Percentiles rank a stretch among this genome's conserved stretches.
phyloP scores from a whole-genome alignment of 2,113 vertebrate genomes.

The Bujurquina vittata region DNA sequence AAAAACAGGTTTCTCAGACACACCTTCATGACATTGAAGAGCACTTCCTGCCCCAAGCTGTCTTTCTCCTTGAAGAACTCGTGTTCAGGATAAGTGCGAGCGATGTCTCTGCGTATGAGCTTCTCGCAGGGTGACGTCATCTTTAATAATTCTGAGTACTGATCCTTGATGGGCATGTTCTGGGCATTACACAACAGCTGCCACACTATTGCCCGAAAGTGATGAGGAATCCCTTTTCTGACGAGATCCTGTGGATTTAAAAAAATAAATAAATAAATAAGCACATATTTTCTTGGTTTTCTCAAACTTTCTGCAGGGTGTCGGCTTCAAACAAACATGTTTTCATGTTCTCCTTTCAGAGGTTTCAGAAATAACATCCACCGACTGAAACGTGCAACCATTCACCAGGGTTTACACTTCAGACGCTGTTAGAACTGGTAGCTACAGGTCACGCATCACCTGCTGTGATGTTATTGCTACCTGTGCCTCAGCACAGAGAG shows the following conservation, averaged over 20 bases:
- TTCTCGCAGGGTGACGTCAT: slow-evolving; percentile 99
- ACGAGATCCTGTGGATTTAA: slow-evolving; percentile 93
- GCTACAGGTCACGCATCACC: no score
- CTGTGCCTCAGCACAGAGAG: no score
- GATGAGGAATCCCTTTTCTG: slow-evolving; percentile 96
- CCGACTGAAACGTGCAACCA: neutral
- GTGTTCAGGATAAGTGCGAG: slow-evolving; percentile 97
- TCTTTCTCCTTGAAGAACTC: slow-evolving; percentile 99
- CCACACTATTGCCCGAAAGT: slow-evolving; percentile 98
- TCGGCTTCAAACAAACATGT: neutral
- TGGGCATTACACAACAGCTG: slow-evolving; percentile 95
- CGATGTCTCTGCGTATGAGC: slow-evolving; percentile 96
- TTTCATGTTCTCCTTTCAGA: neutral
- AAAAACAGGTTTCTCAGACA: slow-evolving; percentile 26
- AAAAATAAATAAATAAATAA: no score
- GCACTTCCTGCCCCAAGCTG: slow-evolving; percentile 96
- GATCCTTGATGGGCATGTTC: slow-evolving; percentile 97
- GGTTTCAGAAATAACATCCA: neutral
- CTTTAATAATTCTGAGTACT: slow-evolving; percentile 97
- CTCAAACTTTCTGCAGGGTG: neutral
- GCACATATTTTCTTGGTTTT: neutral
- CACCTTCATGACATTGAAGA: slow-evolving; percentile 99
- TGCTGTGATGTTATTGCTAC: no score
- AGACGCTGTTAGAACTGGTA: neutral
- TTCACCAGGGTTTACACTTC: neutral